These are phyloP conservation scores for Nyctalus aviator DNA, from an alignment of 2,797 vertebrate species.

Conservation along the genomic window DNA sequence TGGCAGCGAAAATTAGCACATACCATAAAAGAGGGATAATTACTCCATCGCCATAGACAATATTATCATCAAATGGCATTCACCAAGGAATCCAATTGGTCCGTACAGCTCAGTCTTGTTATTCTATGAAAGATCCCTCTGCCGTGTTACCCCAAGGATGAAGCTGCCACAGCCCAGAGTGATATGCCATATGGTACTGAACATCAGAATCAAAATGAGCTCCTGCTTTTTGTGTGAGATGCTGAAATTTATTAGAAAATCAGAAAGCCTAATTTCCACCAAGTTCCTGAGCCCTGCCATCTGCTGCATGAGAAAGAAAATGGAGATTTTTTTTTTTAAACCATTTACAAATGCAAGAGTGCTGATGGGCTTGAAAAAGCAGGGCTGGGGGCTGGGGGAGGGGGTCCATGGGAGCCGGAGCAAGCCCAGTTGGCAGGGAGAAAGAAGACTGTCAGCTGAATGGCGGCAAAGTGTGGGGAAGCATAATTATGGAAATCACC, in stretches of 20 bases:
- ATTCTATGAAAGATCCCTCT: constrained; percentile 21
- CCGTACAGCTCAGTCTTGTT: not conserved
- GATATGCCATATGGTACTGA: constrained; percentile 77
- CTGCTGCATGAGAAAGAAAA: constrained; percentile 78
- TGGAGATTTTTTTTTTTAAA: constrained; percentile 38
- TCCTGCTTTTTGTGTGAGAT: constrained; percentile 77
- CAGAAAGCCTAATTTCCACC: constrained; percentile 82
- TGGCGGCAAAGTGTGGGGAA: constrained; percentile 56
- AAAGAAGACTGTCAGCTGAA: constrained; percentile 74
- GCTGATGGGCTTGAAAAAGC: constrained; percentile 59
- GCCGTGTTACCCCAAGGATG: constrained; percentile 20
- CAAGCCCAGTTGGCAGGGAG: constrained; percentile 73
- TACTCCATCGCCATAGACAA: constrained; percentile 69
- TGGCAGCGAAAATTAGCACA: constrained; percentile 75
- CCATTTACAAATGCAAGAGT: constrained; percentile 69
- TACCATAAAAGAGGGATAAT: constrained; percentile 74
- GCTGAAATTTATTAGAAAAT: constrained; percentile 82
- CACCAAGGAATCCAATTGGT: constrained; percentile 51
- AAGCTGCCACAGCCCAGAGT: constrained; percentile 55
- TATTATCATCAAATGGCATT: constrained; percentile 73
- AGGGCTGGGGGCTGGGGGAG: not conserved
- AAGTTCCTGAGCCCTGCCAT: constrained; percentile 80
- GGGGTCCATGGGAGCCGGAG: not conserved
- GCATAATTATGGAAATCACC: constrained; percentile 78
- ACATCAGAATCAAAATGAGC: constrained; percentile 81